Conservation (phyloP, 1,140 invertebrate genomes). For the Drosophila santomea region DNA sequence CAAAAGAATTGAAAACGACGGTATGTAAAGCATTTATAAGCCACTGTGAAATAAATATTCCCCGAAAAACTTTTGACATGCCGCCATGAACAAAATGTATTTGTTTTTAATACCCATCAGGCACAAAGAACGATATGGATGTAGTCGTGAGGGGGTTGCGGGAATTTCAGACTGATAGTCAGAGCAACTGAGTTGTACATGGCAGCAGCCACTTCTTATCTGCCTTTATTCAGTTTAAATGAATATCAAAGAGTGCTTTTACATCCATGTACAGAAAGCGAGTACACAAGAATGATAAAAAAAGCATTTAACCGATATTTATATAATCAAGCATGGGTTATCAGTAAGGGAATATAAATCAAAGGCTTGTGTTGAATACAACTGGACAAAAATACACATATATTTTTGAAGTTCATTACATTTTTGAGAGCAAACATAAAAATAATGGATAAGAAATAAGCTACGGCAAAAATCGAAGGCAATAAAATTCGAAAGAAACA, state of each 20-base stretch:
- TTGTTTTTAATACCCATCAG: constrained; percentile 49
- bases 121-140: background rate
- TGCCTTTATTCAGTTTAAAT: constrained; percentile 13
- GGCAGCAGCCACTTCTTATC: constrained; percentile 10
- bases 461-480: background rate
- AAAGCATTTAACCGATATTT: background rate
- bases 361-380: background rate
- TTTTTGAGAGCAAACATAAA: background rate
- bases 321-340: background rate
- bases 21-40: constrained; percentile 2
- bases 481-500: background rate
- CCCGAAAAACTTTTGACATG: constrained; percentile 54
- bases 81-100: constrained; percentile 61
- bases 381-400: background rate
- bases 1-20: background rate
- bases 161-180: background rate
- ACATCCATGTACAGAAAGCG: background rate
- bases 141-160: too few species aligned
- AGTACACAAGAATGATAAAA: constrained; percentile 1
- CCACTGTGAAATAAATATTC: constrained; percentile 23
- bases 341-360: background rate
- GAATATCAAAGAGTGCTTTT: constrained; percentile 13
- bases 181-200: constrained; percentile 1
- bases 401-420: background rate
- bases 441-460: background rate